phyloP scores from a whole-genome alignment of 2,113 vertebrate species.

The Carassius auratus region DNA sequence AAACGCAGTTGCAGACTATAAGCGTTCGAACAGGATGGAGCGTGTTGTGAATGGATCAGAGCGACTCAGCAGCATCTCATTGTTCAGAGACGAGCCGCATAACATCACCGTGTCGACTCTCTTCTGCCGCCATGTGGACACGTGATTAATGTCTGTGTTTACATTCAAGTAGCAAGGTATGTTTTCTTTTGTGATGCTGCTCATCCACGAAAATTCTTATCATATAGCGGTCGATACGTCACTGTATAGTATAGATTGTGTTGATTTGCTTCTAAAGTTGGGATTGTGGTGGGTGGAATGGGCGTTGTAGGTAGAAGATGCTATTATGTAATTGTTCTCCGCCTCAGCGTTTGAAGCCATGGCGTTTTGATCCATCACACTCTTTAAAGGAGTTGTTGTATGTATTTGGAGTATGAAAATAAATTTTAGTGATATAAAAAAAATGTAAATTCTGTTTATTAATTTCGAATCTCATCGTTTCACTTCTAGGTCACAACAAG shows the following conservation, averaged over 20 bases:
- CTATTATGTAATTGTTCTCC: neutral
- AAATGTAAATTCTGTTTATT: neutral
- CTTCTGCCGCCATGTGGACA: slow-evolving; percentile 35
- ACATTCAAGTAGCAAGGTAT: neutral
- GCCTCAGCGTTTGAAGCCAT: neutral
- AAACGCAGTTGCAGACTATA: neutral
- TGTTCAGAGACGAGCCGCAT: slow-evolving; percentile 26
- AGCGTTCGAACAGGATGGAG: neutral
- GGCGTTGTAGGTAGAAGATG: neutral
- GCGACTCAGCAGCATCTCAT: slow-evolving; percentile 37
- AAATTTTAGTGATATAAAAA: neutral
- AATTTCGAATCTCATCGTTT: neutral
- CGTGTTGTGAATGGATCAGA: slow-evolving; percentile 18
- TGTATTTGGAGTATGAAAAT: neutral
- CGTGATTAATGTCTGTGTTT: neutral
- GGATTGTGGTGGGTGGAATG: neutral
- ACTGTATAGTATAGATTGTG: neutral
- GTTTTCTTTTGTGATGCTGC: neutral
- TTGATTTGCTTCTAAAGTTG: neutral
- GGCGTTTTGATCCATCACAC: neutral
- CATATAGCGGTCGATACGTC: too few relatives aligned
- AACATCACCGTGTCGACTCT: slow-evolving; percentile 5
- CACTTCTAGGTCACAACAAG: neutral
- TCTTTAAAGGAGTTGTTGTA: neutral
- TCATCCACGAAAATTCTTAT: neutral